Percentiles rank a stretch among this genome's conserved stretches.
These are phyloP conservation scores for Anoplopoma fimbria DNA, from an alignment of 2,113 vertebrate species.

Conservation along the genomic window DNA sequence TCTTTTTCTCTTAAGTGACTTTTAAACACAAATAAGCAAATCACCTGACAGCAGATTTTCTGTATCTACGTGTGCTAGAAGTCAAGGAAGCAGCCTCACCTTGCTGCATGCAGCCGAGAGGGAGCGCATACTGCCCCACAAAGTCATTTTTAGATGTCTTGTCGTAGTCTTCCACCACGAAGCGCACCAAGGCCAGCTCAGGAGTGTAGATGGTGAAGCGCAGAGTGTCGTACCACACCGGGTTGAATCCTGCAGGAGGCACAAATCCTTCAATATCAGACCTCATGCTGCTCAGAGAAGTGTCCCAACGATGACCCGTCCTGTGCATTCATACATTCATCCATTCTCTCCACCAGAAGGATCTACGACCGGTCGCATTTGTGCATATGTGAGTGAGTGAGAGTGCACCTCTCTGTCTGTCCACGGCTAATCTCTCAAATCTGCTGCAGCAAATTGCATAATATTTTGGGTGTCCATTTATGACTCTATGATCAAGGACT, in stretches of 20 bases:
- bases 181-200: conserved; percentile 91
- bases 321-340: not conserved
- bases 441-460: not conserved
- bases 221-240: conserved; percentile 90
- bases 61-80: not conserved
- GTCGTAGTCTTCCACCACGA: conserved; percentile 95
- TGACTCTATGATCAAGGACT: too few relatives aligned
- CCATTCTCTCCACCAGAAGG: not conserved
- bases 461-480: not conserved
- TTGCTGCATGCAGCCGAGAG: conserved; percentile 90
- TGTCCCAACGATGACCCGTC: not conserved
- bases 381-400: not conserved
- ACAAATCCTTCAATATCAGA: not conserved
- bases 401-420: not conserved
- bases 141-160: conserved; percentile 93
- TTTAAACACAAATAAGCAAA: not conserved
- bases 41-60: not conserved
- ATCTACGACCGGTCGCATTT: not conserved
- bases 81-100: conserved; percentile 78
- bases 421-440: not conserved
- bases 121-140: conserved; percentile 92
- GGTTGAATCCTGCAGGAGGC: conserved; percentile 91
- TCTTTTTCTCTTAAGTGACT: not conserved
- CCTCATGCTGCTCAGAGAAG: not conserved
- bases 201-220: conserved; percentile 89